A percentile compares a stretch with the other conserved stretches of the same genome.
These are phyloP conservation scores for Scolopax rusticola DNA, from an alignment of 2,797 vertebrate species.

Conservation along the genomic window DNA sequence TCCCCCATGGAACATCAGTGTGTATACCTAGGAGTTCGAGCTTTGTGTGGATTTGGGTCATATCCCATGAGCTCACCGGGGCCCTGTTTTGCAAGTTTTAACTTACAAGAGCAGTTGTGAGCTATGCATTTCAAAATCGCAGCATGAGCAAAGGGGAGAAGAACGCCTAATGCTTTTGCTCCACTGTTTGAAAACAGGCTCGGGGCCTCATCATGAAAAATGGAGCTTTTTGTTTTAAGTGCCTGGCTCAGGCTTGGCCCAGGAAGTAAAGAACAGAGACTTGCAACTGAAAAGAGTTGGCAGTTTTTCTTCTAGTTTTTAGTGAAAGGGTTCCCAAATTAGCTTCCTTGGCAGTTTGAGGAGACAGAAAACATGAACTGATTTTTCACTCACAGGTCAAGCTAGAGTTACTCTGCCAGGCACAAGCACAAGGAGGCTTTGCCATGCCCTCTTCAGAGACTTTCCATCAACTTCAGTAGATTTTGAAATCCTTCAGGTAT, in stretches of 20 bases:
- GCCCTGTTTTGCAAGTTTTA: not conserved
- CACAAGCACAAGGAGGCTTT: not conserved
- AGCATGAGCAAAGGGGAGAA: not conserved
- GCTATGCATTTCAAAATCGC: not conserved
- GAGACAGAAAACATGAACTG: slow-evolving; percentile 16
- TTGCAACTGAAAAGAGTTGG: not conserved
- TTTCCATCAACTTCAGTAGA: not conserved
- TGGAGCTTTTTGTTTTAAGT: slow-evolving; percentile 23
- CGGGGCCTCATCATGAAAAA: not conserved
- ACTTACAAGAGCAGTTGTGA: not conserved
- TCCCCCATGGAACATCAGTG: fast-evolving
- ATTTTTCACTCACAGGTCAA: not conserved
- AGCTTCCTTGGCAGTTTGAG: not conserved
- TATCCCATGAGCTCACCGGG: not conserved
- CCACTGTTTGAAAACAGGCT: not conserved
- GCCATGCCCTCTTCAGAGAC: not conserved
- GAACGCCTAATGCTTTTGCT: not conserved
- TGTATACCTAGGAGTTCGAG: not conserved
- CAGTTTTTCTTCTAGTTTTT: not conserved
- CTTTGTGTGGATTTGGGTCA: not conserved
- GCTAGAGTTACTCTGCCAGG: not conserved
- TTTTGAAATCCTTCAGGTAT: not conserved
- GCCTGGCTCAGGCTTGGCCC: not conserved
- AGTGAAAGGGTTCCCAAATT: slow-evolving; percentile 10
- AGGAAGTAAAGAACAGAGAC: not conserved